Evolutionary conservation across 2,888 invertebrate species (phyloP).

Genomic region (Protonemura montana): DNA sequence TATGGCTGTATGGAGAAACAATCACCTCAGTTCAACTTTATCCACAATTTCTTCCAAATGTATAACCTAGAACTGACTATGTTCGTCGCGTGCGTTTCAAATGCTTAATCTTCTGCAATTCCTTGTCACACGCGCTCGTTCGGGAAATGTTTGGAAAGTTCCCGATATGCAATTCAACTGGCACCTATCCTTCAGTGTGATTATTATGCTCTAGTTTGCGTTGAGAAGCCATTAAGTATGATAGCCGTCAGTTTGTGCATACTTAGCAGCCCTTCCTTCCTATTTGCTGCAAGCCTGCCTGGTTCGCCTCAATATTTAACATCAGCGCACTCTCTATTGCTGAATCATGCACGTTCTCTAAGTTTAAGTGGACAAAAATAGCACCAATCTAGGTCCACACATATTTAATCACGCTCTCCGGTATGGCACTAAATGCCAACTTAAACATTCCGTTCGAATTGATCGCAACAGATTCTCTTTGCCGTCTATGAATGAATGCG

Average conservation of each 20-base stretch:
- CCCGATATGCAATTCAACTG: not conserved
- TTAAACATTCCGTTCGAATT: not conserved
- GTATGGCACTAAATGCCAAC: not conserved
- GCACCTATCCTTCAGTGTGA: constrained; percentile 1
- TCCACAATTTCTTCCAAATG: constrained; percentile 8
- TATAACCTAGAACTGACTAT: not conserved
- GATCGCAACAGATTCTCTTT: not conserved
- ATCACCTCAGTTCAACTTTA: constrained; percentile 27
- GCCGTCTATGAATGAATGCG: not conserved
- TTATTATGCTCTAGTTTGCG: not conserved
- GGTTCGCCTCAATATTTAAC: not conserved
- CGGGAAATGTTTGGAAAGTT: constrained; percentile 29
- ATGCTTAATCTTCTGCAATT: constrained; percentile 25
- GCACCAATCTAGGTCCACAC: not conserved
- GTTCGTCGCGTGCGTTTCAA: constrained; percentile 23
- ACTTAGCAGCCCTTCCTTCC: not conserved
- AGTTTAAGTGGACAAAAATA: not conserved
- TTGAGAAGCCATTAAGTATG: constrained; percentile 33
- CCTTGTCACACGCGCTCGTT: constrained; percentile 9
- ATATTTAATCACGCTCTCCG: not conserved
- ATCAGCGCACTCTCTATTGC: not conserved
- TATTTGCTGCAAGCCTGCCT: not conserved
- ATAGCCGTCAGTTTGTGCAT: constrained; percentile 1
- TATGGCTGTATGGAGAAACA: constrained; percentile 32
- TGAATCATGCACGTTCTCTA: not conserved